phyloP scores from a whole-genome alignment of 1,140 invertebrate species.

The Drosophila arizonae region DNA sequence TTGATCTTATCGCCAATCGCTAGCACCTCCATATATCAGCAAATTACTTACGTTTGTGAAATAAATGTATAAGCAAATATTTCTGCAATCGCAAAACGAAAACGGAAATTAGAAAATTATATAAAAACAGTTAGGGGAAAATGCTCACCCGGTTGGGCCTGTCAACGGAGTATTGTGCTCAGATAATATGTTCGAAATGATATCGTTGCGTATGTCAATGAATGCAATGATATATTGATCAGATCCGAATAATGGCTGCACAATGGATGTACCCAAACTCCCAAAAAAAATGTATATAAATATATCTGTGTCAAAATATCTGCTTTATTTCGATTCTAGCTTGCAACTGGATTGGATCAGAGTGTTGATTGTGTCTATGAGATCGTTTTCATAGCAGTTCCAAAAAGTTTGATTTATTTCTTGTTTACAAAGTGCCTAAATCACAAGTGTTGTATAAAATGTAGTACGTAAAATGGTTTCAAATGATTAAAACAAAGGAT shows the following conservation, averaged over 20 bases:
- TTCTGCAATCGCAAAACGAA: too few species aligned
- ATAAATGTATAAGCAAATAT: neutral
- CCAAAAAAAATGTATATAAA: neutral
- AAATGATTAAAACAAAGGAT: neutral
- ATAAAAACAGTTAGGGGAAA: too few species aligned
- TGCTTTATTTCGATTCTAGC: neutral
- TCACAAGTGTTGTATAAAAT: conserved; percentile 8
- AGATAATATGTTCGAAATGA: neutral
- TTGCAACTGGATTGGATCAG: neutral
- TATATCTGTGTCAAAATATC: neutral
- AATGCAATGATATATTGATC: conserved; percentile 23
- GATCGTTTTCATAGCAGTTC: neutral
- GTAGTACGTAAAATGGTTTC: neutral
- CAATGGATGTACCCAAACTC: neutral
- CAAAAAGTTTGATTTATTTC: neutral
- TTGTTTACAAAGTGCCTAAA: neutral
- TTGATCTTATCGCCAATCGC: conserved; percentile 91
- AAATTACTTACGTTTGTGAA: neutral
- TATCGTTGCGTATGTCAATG: conserved; percentile 3
- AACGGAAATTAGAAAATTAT: too few species aligned
- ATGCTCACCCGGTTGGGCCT: conserved; percentile 14
- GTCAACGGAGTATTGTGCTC: conserved; percentile 16
- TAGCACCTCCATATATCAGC: conserved; percentile 78
- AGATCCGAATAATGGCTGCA: neutral
- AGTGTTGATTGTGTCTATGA: neutral